Evolutionary conservation across 1,140 invertebrate species (phyloP), one percentile per base, ranked within the genome.

Genomic region (Mesaphorura yosii): DNA sequence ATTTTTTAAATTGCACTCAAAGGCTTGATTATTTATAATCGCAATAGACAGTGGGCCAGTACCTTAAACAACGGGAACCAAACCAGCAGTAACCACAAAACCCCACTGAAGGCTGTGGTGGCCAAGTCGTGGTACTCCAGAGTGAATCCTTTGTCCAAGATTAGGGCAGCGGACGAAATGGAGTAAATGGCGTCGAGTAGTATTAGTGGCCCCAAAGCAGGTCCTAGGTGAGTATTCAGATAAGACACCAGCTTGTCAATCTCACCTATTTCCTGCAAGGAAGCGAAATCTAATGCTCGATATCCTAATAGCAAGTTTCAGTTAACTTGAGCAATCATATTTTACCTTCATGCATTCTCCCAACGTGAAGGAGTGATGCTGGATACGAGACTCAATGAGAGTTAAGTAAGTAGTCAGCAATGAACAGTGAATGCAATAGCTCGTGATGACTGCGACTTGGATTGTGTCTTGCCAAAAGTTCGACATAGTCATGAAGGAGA

Each of bases 361-460:
- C 0, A 80, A 73, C 27, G 79, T 72, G 20, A 84, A 75, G 31
- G 78, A 77, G 62, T 81, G 76, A 65, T 85, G 80, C 10, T 84
- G 66, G 37, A 86, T 64, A 58, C 83, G 81, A 38, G 78, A 77
- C 57, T 76, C 76, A 12, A 86, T 65, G 61, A 82, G 82, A 55
- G 78, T 73, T 10, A 85, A 69, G 66, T 85, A 81, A 2, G 79
- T 78, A 46, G 79, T 77, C 38, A 86, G 65, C 48, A 86, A 69
- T 67, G 84, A 81, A n/a, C 80, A 81, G 70, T 86, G 82, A 12
- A 86, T 72, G 59, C 82, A 85, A 60, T 85, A 86, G 68, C 81
- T 84, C 2, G 80, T 81, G 50, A 86, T 78, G 48, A 86, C 76
- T 12, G 82, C 83, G 3, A 81, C 80, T 66, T 86, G 82, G 25